Evolutionary conservation across 2,888 invertebrate genomes (phyloP), one percentile per base, ranked within the genome.

Genomic region (Tetragonisca angustula): DNA sequence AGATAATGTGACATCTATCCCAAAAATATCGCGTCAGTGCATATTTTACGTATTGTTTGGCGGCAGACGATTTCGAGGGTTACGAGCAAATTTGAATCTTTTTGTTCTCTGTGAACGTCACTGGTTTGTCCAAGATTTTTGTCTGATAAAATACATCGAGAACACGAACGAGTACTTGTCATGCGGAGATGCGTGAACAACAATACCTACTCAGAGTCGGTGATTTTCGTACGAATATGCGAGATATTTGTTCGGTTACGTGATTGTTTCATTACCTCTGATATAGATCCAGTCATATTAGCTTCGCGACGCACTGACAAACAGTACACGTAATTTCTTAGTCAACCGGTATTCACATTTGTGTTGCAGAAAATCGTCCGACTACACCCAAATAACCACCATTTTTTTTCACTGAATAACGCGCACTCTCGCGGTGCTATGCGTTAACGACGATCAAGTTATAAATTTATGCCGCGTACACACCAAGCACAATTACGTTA

Each of bases 371-470:
- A 91, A 91, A 91, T 87, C 90, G 89, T 90, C 91, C 92, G 93
- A 93, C 93, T 93, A 93, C 93, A 94, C 93, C 93, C 93, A 93
- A 93, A 92, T 92, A 91, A 92, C 93, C 92, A 93, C 92, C 93
- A 94, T 93, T 93, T 93, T 93, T 91, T 91, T 89, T 83, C 73
- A 85, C 86, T 87, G 80, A 76, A 74, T 76, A 80, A 79, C 62
- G 84, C 90, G 90, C 90, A 68, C 88, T 81, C 90, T 91, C 24
- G 80, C 84, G 90, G 90, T 83, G 87, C 89, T 91, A 90, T 90
- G 89, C 77, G 85, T 52, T 68, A 82, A 82, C 76, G 32, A 81
- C 72, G 70, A 85, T 73, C 78, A 84, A 83, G 77, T 71, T 68
- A 72, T 71, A 65, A 71, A 75, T 71, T 84, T 54, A 70, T 65